These are phyloP conservation scores for Papilio glaucus DNA, from an alignment of 1,140 invertebrate genomes.

Conservation along the genomic window DNA sequence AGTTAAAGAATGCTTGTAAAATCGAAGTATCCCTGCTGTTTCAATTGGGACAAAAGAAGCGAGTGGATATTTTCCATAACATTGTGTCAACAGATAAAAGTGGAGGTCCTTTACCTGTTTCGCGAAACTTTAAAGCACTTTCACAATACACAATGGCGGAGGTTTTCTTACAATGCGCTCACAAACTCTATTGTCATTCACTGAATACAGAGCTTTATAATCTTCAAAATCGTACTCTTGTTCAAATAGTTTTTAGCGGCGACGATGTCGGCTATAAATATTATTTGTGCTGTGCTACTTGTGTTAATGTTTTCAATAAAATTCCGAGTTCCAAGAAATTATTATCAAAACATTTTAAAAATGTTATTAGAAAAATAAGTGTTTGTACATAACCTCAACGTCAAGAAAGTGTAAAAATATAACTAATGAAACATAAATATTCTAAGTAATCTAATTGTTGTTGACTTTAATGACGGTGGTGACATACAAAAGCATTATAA, in stretches of 20 bases:
- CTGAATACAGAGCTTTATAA: slow-evolving; percentile 9
- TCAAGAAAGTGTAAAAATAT: too few species aligned
- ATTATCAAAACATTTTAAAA: too few species aligned
- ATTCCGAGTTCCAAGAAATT: too few species aligned
- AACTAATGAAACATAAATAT: too few species aligned
- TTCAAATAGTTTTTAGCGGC: neutral
- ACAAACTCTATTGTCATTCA: slow-evolving; percentile 2
- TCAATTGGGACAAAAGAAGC: neutral
- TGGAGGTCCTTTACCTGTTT: slow-evolving; percentile 12
- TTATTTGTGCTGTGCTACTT: too few species aligned
- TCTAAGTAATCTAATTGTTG: too few species aligned
- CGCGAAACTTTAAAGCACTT: slow-evolving; percentile 7
- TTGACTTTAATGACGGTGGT: too few species aligned
- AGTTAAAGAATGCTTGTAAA: neutral
- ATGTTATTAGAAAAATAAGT: too few species aligned
- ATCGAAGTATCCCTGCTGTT: neutral
- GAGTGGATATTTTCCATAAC: slow-evolving; percentile 2
- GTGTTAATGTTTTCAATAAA: too few species aligned
- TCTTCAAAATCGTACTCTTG: slow-evolving; percentile 6
- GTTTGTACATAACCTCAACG: too few species aligned
- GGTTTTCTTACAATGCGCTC: slow-evolving; percentile 9
- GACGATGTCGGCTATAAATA: neutral
- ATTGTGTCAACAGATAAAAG: neutral
- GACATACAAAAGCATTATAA: too few species aligned
- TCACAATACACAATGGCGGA: slow-evolving; percentile 12